phyloP scores from a whole-genome alignment of 37 sponge, comb jelly and placozoan species.

The Agelas oroides region DNA sequence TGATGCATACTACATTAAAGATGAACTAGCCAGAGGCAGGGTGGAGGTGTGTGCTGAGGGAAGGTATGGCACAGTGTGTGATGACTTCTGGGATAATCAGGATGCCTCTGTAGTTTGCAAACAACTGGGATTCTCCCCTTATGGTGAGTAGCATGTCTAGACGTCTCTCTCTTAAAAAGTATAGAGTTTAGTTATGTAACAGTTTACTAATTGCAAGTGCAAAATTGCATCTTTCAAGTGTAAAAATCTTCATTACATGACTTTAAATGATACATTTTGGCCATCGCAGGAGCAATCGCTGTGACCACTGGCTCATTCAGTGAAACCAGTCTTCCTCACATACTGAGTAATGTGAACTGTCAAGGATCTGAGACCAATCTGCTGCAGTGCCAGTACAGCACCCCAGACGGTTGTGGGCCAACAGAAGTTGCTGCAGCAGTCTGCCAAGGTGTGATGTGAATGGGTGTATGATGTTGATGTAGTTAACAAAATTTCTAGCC shows the following conservation, averaged over 20 bases:
- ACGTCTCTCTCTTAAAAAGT: no score
- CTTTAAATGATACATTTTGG: no score
- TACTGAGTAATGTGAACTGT: slow-evolving; percentile 7
- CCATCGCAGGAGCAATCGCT: slow-evolving; percentile 1
- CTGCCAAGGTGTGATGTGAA: slow-evolving; percentile 25
- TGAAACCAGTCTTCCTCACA: neutral
- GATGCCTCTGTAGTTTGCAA: slow-evolving; percentile 33
- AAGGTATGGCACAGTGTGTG: slow-evolving; percentile 27
- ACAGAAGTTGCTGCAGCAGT: neutral
- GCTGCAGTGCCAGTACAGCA: slow-evolving; percentile 12
- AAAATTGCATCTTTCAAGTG: no score
- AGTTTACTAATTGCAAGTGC: neutral
- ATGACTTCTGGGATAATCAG: slow-evolving; percentile 4
- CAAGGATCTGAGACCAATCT: slow-evolving; percentile 1
- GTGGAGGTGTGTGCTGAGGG: slow-evolving; percentile 40
- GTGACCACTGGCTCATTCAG: neutral
- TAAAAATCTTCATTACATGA: no score
- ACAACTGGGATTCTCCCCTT: slow-evolving; percentile 37
- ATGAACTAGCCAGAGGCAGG: slow-evolving; percentile 16
- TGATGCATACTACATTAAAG: slow-evolving; percentile 16
- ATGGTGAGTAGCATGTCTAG: neutral
- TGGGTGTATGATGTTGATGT: no score
- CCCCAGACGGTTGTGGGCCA: neutral
- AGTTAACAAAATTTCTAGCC: no score
- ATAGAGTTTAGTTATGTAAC: no score